Base-by-base conservation (phyloP, 2,888 invertebrate genomes). In the Drosophila emarginata region DNA sequence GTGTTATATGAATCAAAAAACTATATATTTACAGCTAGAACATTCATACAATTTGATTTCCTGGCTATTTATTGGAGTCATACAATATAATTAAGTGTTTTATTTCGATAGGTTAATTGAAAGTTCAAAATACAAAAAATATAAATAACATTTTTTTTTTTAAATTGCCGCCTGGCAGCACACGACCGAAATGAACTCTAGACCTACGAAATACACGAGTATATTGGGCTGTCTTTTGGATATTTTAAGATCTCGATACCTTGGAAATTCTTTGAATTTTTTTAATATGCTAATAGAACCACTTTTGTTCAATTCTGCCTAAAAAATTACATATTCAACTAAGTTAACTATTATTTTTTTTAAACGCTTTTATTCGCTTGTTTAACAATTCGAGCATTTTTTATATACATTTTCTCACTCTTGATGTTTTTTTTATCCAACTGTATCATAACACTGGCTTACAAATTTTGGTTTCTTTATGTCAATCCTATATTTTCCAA, bases 31-130 rank as follows among this genome's bases (percentile, higher is more conserved):
- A 45, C 45, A 45, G 45, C 45, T 45, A 45, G 21, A 45, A 45
- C 11, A 21, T 45, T 21, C 45, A 45, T 18, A 21, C 21, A 45
- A 21, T 45, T 45, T 21, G 18, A 45, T 14, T 45, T 45, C 45
- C 45, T 45, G 45, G 2, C 21, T 21, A 18, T 45, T 18, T 45
- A 21, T 45, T 45, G 40, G 15, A 45, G 40, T 45, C 40, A 18
- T 9, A 45, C 45, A 45, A 45, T 45, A 45, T 9, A 45, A 45
- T 45, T 45, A 45, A 45, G 45, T 45, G 45, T 45, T 45, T 45
- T 45, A 21, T 21, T 45, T 45, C 12, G 14, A 2, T 12, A 21
- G 4, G 12, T 21, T 45, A 45, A 45, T 45, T 45, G 45, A 45
- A 18, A 45, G 40, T 45, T 45, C 40, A 45, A 18, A 45, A 45